These are phyloP conservation scores for Cochlearius cochlearius DNA, from an alignment of 2,113 vertebrate species.

Conservation along the genomic window DNA sequence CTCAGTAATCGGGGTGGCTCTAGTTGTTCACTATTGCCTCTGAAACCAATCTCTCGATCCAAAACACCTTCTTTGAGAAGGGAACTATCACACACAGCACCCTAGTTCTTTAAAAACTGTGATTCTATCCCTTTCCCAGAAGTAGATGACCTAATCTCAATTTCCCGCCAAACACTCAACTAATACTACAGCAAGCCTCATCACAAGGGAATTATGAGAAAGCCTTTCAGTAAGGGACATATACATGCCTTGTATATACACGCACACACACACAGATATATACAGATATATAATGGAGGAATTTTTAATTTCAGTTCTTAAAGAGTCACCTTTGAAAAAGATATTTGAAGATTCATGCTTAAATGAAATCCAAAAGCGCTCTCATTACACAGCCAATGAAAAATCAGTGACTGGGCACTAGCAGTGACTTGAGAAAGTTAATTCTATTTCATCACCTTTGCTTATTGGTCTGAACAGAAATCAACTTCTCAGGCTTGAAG, in stretches of 20 bases:
- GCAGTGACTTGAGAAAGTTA: neutral
- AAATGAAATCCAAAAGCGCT: neutral
- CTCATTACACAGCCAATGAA: neutral
- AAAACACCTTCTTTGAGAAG: neutral
- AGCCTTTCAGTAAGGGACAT: neutral
- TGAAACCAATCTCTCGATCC: neutral
- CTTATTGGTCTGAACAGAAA: neutral
- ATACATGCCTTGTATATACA: neutral
- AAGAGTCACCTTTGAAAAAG: neutral
- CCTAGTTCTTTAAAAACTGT: neutral
- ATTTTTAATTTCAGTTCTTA: neutral
- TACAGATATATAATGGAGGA: neutral
- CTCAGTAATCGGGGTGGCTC: neutral
- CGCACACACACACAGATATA: fast-evolving
- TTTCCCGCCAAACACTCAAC: neutral
- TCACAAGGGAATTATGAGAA: neutral
- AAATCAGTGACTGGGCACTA: neutral
- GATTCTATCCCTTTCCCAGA: neutral
- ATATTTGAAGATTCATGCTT: neutral
- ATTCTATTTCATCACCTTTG: neutral
- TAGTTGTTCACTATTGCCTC: neutral
- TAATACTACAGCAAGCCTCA: neutral
- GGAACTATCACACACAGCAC: neutral
- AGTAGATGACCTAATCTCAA: neutral
- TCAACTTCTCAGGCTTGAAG: neutral